Base-by-base conservation (phyloP, 1,140 invertebrate species). In the Lasioglossum albipes region DNA sequence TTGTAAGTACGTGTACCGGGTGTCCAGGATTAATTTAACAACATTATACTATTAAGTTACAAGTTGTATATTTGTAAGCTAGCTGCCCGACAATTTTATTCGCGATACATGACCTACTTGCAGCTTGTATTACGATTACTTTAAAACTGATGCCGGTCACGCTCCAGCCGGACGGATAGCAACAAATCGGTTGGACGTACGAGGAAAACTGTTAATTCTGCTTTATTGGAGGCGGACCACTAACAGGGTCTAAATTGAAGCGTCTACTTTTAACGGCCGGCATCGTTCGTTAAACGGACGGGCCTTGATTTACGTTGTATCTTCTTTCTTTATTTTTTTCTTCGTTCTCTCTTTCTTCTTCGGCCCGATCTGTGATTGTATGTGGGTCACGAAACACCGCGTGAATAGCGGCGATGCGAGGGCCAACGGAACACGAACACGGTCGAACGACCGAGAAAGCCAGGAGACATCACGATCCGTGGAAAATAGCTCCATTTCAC, bases 401-500 rank as follows among this genome's bases (percentile, higher is more conserved):
- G 52, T 67, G 62, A 65, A 16, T 45, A 52, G 75, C 57, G 75
- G 27, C 42, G 54, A 45, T 10, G 31, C 27, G 12, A 36, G 42
- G 16, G 22, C n/a, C 18, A 49, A 36, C 16, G n/a, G 36, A 36
- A 73, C 45, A 45, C 27, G 36, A 36, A 73, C 45, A 45, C 27
- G 65, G 42, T 73, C 42, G 59, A 64, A 72, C 49, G 20, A 73
- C 13, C 61, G 69, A 75, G 69, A 68, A 68, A 66, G 22, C 57
- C 9, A 68, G 69, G 70, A 57, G 88, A 67, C 66, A 77, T 10
- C 61, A 67, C 42, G 70, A 84, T 77, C 78, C 82, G 54, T 64
- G 74, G 83, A 65, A 88, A 89, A 87, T 83, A 76, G 87, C 61
- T 77, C 75, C 80, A 84, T 88, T 88, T 86, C 79, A 84, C 78